Evolutionary conservation across 2,113 vertebrate species (phyloP).

Genomic region (Ophthalmolycus amberensis): DNA sequence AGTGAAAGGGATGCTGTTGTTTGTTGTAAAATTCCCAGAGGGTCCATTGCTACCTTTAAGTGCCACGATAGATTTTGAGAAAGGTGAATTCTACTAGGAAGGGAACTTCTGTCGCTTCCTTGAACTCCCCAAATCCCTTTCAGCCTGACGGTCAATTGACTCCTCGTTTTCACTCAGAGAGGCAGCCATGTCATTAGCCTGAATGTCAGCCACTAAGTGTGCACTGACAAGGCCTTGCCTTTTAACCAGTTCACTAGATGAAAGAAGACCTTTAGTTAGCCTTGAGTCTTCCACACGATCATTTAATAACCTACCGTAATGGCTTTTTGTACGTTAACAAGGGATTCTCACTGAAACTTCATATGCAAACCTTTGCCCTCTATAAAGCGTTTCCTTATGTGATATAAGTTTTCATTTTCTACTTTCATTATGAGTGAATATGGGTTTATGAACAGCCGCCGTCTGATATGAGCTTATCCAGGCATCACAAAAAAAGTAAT

Average conservation of each 20-base stretch:
- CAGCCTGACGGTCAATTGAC: constrained; percentile 39
- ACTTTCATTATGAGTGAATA: constrained; percentile 17
- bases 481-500: constrained; percentile 8
- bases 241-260: constrained; percentile 63
- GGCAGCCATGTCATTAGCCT: constrained; percentile 66
- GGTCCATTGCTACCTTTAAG: constrained; percentile 47
- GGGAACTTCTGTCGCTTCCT: constrained; percentile 51
- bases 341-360: constrained; percentile 45
- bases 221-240: constrained; percentile 51
- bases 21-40: constrained; percentile 47
- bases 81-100: constrained; percentile 43
- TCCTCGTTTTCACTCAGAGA: constrained; percentile 35
- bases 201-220: constrained; percentile 72
- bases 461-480: constrained; percentile 29
- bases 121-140: constrained; percentile 51
- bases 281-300: constrained; percentile 54
- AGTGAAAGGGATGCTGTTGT: constrained; percentile 45
- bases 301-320: constrained; percentile 67
- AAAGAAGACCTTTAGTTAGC: constrained; percentile 69
- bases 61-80: constrained; percentile 40
- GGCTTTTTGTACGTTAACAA: constrained; percentile 55
- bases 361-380: constrained; percentile 47
- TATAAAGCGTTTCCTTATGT: constrained; percentile 30
- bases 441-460: constrained; percentile 22
- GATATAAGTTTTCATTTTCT: constrained; percentile 46